Base-by-base conservation (phyloP, 2,888 invertebrate genomes). In the Orthonychiurus folsomi region DNA sequence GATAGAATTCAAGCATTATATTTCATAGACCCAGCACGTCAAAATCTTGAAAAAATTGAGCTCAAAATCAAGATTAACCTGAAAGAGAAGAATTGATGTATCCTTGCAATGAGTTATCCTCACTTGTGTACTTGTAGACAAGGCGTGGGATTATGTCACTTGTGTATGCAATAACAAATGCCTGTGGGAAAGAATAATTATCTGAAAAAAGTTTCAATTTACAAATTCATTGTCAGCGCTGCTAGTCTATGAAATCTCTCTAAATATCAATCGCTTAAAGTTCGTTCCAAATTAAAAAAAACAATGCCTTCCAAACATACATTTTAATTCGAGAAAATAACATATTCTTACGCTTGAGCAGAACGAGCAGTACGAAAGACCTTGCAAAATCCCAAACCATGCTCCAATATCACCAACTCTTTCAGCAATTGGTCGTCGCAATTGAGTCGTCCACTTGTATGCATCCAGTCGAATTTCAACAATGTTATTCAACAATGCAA, bases 401-500 rank as follows among this genome's bases (percentile, higher is more conserved):
- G 52, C 52, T 20, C 52, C 52, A 52, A 52, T 52, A 20, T 52
- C 52, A 5, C 20, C 52, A 9, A 52, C 52, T n/a, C 24, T 20
- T 52, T 52, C 52, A 9, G 52, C 52, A 3, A 52, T 5, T 23
- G 52, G 52, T 52, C 52, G 5, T 20, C 52, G 5, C 52, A 52
- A 21, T 20, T 52, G 52, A 9, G 52, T 52, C 21, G 24, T 52
- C 52, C 52, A 52, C 20, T 52, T 52, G 52, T 52, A 52, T 5
- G 52, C 52, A 20, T 52, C 52, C 21, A 52, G 9, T 23, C 52
- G 52, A n/a, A 52, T 52, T n/a, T 52, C 52, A 23, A 52, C n/a
- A 52, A 52, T 52, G 24, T 52, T 52, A 52, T 52, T 52, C 52
- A 52, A 5, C 9, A 52, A 20, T n/a, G 52, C 52, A 23, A 52